Evolutionary conservation across 2,888 invertebrate species (phyloP).

Genomic region (Hirtodrosophila cameraria): DNA sequence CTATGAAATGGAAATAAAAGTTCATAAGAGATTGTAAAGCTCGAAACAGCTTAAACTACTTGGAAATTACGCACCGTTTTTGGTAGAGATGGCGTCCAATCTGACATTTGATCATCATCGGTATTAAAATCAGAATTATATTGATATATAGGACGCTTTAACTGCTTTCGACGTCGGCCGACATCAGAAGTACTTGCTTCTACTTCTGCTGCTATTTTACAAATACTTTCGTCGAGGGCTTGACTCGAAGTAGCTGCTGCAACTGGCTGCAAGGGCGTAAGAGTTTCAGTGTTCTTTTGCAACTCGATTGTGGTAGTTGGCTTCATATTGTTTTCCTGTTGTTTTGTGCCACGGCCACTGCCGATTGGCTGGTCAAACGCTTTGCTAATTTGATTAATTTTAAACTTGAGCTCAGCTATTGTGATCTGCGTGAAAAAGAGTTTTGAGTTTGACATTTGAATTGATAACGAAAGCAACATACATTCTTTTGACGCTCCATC

Average conservation of each 20-base stretch:
- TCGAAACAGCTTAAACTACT: not conserved
- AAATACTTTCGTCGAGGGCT: not conserved
- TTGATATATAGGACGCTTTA: accelerated
- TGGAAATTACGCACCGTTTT: not conserved
- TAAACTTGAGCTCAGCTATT: conserved; percentile 16
- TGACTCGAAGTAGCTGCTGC: not conserved
- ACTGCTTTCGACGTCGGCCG: not conserved
- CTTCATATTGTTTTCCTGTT: not conserved
- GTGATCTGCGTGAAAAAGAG: not conserved
- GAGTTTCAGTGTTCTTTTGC: too few relatives aligned
- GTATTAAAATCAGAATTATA: conserved; percentile 12
- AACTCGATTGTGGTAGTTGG: not conserved
- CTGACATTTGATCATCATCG: conserved; percentile 13
- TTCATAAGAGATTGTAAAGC: not conserved
- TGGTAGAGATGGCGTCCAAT: not conserved
- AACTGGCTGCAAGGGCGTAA: too few relatives aligned
- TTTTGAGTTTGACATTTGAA: too few relatives aligned
- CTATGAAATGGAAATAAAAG: conserved; percentile 1
- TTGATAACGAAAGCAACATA: not conserved
- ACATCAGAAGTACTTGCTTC: not conserved
- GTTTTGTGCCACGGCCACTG: not conserved
- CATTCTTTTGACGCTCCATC: not conserved
- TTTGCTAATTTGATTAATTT: conserved; percentile 25
- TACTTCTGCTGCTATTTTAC: not conserved
- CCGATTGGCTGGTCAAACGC: conserved; percentile 17